phyloP scores from a whole-genome alignment of 2,113 vertebrate genomes.

The Peromyscus polionotus region DNA sequence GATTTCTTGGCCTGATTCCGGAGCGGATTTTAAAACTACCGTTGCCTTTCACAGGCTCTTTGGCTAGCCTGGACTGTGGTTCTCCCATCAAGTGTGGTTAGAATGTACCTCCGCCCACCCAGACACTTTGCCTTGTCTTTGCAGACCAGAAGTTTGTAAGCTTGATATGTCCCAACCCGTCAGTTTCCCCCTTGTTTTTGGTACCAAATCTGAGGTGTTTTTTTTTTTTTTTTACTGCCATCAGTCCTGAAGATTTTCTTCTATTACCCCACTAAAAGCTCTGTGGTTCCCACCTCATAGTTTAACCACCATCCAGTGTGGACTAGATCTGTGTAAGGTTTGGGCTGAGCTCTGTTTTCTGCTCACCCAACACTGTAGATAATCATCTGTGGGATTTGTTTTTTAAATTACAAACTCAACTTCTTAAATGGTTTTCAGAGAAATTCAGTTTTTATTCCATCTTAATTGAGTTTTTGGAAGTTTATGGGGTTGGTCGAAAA shows the following conservation, averaged over 20 bases:
- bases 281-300: background rate
- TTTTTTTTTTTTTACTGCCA: no score
- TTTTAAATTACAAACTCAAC: background rate
- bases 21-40: background rate
- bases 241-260: background rate
- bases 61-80: accelerated
- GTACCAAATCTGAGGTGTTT: background rate
- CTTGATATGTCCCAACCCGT: background rate
- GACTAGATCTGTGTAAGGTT: background rate
- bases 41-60: background rate
- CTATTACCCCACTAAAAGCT: background rate
- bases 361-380: background rate
- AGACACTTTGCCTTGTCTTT: background rate
- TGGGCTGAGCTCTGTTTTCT: background rate
- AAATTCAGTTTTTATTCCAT: background rate
- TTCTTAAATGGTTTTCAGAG: background rate
- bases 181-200: background rate
- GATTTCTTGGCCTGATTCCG: background rate
- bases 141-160: background rate
- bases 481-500: background rate
- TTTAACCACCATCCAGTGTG: background rate
- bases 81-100: background rate
- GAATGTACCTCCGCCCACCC: background rate
- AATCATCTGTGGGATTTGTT: background rate
- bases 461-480: background rate